phyloP scores from a whole-genome alignment of 2,113 vertebrate species.

The Micromys minutus region DNA sequence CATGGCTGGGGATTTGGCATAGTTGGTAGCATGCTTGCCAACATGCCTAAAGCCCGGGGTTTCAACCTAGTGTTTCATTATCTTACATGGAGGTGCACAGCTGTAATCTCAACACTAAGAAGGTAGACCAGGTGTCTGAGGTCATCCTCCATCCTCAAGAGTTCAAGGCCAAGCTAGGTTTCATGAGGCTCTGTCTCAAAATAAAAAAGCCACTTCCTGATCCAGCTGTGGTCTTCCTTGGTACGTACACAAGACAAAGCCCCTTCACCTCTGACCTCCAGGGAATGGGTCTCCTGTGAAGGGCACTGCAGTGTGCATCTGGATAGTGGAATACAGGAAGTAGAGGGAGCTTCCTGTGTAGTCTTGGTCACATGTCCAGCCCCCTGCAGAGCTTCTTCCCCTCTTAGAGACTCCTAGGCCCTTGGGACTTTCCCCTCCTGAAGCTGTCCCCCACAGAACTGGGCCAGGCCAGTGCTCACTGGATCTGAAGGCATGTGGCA shows the following conservation, averaged over 20 bases:
- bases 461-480: not conserved
- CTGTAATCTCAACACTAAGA: not conserved
- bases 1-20: not conserved
- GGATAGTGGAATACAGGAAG: not conserved
- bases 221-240: not conserved
- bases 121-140: no score
- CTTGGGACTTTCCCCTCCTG: no score
- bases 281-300: no score
- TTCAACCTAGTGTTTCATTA: not conserved
- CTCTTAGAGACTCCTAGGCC: no score
- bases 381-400: not conserved
- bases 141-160: not conserved
- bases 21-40: no score
- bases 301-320: no score
- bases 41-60: not conserved
- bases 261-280: not conserved
- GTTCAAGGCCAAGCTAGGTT: not conserved
- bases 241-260: not conserved
- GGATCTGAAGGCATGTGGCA: fast-evolving
- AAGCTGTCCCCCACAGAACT: fast-evolving
- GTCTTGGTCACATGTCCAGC: not conserved
- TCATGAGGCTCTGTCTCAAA: not conserved
- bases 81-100: not conserved
- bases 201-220: not conserved
- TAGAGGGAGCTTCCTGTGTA: not conserved